A percentile compares a stretch with the other conserved stretches of the same genome.
These are phyloP conservation scores for Elysia chlorotica DNA, from an alignment of 1,140 invertebrate genomes.

Conservation along the genomic window DNA sequence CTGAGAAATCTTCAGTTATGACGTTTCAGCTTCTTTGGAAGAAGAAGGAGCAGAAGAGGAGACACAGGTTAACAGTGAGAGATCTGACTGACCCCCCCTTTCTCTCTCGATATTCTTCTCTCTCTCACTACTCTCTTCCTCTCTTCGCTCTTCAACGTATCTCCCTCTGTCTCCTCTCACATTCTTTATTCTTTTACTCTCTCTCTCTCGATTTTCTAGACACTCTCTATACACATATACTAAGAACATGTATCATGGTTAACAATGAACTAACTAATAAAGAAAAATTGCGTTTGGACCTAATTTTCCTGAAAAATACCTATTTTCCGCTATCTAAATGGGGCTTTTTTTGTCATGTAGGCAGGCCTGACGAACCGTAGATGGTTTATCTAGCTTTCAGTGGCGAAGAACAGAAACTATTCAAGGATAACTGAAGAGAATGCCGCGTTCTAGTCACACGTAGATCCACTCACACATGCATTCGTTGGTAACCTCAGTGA, in stretches of 20 bases:
- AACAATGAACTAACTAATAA: too few species aligned
- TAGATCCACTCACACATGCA: too few species aligned
- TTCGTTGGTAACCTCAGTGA: background rate
- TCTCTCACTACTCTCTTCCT: background rate
- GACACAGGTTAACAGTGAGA: too few species aligned
- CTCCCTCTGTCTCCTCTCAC: background rate
- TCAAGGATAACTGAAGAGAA: background rate
- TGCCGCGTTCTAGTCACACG: background rate
- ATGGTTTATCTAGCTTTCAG: background rate
- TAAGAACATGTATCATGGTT: too few species aligned
- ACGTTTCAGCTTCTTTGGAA: background rate
- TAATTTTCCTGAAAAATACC: too few species aligned
- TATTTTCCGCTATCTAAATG: background rate
- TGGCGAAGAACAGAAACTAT: background rate
- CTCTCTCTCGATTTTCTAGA: background rate
- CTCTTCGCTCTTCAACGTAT: background rate
- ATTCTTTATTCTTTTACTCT: too few species aligned
- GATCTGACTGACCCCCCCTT: too few species aligned
- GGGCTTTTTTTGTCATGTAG: background rate
- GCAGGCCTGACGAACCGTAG: background rate
- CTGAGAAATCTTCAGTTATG: background rate
- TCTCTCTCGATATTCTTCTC: background rate
- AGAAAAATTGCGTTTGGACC: too few species aligned
- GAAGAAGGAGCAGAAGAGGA: background rate
- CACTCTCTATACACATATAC: background rate